Base-by-base conservation (phyloP, 1,140 invertebrate species). In the Nasonia vitripennis region DNA sequence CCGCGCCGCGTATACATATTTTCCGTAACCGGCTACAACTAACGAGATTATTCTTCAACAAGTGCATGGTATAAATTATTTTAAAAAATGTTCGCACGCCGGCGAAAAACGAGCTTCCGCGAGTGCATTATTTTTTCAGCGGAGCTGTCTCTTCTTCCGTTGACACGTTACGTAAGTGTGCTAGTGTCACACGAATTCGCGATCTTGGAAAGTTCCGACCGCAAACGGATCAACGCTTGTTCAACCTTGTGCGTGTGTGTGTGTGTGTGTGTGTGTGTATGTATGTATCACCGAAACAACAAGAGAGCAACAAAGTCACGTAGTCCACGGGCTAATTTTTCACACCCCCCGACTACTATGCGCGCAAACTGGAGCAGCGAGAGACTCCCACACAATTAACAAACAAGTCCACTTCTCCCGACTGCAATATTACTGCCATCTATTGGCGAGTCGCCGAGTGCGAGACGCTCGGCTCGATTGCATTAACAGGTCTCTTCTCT, bases 341-440 rank as follows among this genome's bases (percentile, higher is more conserved):
- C 55, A 68, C 20, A 9, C 78, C 17, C 34, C 17, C 34, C 31
- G 27, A n/a, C 31, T 31, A n/a, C 31, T 31, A 1, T 55, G 2
- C 5, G 6, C 10, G 10, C 23, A 70, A 71, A n/a, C 20, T 68
- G 17, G 31, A 68, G 17, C 14, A 11, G 27, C 27, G 23, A 14
- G 27, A 62, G 20, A 62, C 20, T 62, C 55, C 20, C 41, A 1
- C 41, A 27, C 20, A 41, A 20, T 73, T 12, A 81, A 51, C 27
- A 23, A 62, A 71, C 68, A 81, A 81, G 45, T 23, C 14, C 11
- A 81, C n/a, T 81, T n/a, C 0, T 55, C 12, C 51, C 34, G 17
- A 37, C 27, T 48, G 27, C 34, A 27, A 67, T 51, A 10, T 45
- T 83, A 45, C 68, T 74, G 77, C 83, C 83, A 73, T 79, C 77